Evolutionary conservation across 2,113 vertebrate species (phyloP), one percentile per base, ranked within the genome.

Genomic region (Ictalurus furcatus): DNA sequence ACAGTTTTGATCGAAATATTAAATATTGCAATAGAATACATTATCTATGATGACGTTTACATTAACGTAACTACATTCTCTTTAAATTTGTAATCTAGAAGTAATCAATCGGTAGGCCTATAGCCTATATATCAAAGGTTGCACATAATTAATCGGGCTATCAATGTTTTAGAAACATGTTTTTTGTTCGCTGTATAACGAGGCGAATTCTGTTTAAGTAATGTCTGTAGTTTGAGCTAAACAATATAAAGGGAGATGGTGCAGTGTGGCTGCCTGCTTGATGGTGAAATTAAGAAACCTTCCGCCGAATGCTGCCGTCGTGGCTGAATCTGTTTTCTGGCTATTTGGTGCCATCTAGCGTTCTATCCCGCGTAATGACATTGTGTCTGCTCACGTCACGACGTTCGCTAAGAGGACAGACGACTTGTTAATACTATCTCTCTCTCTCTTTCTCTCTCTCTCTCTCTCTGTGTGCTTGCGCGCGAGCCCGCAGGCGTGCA

Each of bases 301-400:
- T 63, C 30, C 74, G 21, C 11, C 85, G 74, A 85, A 40, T 48
- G 82, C 85, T 84, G 58, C 30, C 37, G 52, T 13, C 3, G 13
- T 30, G 25, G 8, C 54, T 76, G 17, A 19, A 65, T 58, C 54
- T 86, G 34, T 71, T 91, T 88, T 44, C 21, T 80, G 44, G 69
- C 54, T 85, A 85, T 92, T 79, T 92, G 92, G 85, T 87, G 91
- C 90, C 91, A 92, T 91, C 91, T 91, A 92, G 92, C 63, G 92
- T 73, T 17, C 12, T 37, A 25, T 59, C 82, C 37, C 17, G 44
- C 28, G 44, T 71, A 88, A 78, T 17, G 85, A 58, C 83, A 88
- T 13, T 58, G 25, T 58, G 63, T 12, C 34, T 52, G 52, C 7
- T 84, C 21, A 59, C 56, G 74, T 54, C 84, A 44, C 4, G 11